phyloP scores from a whole-genome alignment of 35 echinoderm and acorn worm species.

The Eucidaris tribuloides region DNA sequence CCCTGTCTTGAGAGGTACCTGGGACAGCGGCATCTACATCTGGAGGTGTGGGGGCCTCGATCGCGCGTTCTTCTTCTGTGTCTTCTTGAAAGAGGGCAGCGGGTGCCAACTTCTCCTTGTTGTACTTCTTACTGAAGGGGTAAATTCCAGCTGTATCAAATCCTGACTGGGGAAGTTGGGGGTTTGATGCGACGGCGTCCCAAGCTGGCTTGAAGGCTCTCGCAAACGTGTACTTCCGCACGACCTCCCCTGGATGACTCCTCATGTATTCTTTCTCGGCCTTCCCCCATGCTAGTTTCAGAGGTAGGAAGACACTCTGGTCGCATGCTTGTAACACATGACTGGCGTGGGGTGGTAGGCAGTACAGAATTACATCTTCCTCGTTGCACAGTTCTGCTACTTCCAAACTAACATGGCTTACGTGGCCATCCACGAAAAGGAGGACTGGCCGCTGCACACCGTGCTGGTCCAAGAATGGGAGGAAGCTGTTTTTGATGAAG shows the following conservation, averaged over 20 bases:
- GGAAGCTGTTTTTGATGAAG: conserved; percentile 52
- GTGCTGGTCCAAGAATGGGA: background rate
- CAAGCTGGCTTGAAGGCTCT: background rate
- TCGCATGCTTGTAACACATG: background rate
- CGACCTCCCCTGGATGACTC: background rate
- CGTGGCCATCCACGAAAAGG: conserved; percentile 49
- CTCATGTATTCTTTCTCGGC: background rate
- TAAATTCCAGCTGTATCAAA: background rate
- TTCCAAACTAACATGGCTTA: conserved; percentile 36
- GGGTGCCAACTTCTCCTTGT: background rate
- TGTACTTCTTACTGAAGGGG: background rate
- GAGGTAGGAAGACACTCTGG: background rate
- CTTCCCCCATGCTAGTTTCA: background rate
- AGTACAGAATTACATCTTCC: background rate
- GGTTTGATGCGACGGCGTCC: background rate
- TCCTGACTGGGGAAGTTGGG: background rate
- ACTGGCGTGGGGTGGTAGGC: background rate
- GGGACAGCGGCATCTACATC: too few species aligned
- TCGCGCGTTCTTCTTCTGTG: background rate
- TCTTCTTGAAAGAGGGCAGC: background rate
- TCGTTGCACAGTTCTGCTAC: conserved; percentile 39
- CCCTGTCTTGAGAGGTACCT: background rate
- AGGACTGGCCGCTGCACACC: conserved; percentile 28
- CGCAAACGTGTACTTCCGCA: background rate
- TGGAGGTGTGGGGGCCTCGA: background rate